A percentile compares a stretch with the other conserved stretches of the same genome.
Evolutionary conservation across 2,888 invertebrate species (phyloP).

Genomic region (Phyto melanocephala): DNA sequence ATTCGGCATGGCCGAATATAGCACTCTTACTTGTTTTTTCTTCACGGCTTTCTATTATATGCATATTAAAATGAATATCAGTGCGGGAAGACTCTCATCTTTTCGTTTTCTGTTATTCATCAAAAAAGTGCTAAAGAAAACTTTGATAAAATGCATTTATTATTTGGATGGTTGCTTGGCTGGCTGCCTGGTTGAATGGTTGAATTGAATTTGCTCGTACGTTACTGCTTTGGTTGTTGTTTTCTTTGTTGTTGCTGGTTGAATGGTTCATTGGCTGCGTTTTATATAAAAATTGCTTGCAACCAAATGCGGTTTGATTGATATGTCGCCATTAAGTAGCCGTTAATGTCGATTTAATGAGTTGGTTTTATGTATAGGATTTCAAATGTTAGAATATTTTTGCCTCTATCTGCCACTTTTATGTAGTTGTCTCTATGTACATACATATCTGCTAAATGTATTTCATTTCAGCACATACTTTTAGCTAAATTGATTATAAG

Average conservation of each 20-base stretch:
- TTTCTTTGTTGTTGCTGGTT: background rate
- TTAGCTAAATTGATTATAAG: no score
- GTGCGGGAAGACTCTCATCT: slow-evolving; percentile 11
- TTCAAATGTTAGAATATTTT: slow-evolving; percentile 32
- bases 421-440: background rate
- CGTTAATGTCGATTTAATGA: slow-evolving; percentile 61
- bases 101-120: background rate
- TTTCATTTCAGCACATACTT: no score
- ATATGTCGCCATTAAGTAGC: slow-evolving; percentile 66
- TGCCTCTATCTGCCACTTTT: background rate
- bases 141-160: slow-evolving; percentile 28
- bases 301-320: slow-evolving; percentile 61
- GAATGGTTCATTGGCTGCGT: slow-evolving; percentile 28
- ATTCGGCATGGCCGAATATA: no score
- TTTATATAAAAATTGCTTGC: slow-evolving; percentile 19
- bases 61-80: slow-evolving; percentile 5
- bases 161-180: background rate
- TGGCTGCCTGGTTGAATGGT: background rate
- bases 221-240: background rate
- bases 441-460: background rate
- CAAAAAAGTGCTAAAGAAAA: slow-evolving; percentile 10
- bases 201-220: background rate
- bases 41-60: slow-evolving; percentile 36
- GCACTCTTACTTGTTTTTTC: no score
- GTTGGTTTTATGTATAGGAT: slow-evolving; percentile 49